Evolutionary conservation across 2,113 vertebrate species (phyloP), one percentile per base, ranked within the genome.

Genomic region (Sylvietta virens): DNA sequence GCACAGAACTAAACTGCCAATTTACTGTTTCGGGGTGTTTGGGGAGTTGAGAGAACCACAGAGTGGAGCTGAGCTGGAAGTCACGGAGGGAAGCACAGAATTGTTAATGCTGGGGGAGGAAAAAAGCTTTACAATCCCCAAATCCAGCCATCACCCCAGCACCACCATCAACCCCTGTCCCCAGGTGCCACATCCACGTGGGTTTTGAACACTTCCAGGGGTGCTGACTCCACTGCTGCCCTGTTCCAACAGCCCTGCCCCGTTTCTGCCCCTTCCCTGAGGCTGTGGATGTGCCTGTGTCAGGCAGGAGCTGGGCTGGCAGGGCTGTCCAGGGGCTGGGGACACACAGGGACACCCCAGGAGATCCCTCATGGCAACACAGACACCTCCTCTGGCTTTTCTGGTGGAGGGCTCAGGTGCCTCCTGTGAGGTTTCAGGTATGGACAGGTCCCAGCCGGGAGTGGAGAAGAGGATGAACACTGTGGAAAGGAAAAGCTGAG

Each of bases 381-480:
- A 44, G 66, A 48, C 74, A 76, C 17, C 21, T 50, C 40, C 9
- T 8, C 51, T 70, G 69, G 22, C 37, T 62, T 48, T 37, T 14
- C 48, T 69, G 28, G 2, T 20, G 39, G 35, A 60, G 35, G 28
- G 35, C 44, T 53, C 56, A 24, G 57, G 37, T 26, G 61, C 13
- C 33, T 60, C 40, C 33, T 0, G 0, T 15, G 74, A 65, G 53
- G 54, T 10, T 30, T 19, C 12, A 30, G 65, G 0, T 3, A 14
- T 2, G 15, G 39, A 37, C 16, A 71, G 30, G 53, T 13, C 20
- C 35, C 42, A 83, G 40, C 47, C 66, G 72, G 57, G 53, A 20
- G 31, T n/a, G 47, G 10, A 45, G 88, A 24, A 24, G 47, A 70
- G 56, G 28, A 15, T 19, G 54, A 47, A 26, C 15, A 8, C 0